A percentile compares a stretch with the other conserved stretches of the same genome.
These are phyloP conservation scores for Metacarcinus magister DNA, from an alignment of 2,888 invertebrate species.

Conservation along the genomic window DNA sequence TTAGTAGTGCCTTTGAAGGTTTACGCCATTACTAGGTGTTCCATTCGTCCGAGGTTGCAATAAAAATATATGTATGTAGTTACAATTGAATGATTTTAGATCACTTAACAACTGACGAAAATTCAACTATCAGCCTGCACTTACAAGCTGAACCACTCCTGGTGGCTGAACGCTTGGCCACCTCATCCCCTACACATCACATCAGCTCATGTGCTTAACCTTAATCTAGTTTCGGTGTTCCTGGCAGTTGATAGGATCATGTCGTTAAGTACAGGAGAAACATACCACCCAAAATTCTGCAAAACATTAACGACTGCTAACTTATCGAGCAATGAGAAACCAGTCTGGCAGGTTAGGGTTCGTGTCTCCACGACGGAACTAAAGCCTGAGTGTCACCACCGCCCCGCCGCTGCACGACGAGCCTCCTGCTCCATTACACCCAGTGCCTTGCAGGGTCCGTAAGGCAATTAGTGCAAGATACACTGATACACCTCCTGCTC, in stretches of 20 bases:
- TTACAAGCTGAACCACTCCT: too few species aligned
- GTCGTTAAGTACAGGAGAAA: neutral
- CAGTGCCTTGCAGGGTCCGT: neutral
- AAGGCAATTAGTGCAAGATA: constrained; percentile 28
- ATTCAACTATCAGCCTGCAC: too few species aligned
- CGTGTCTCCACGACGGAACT: neutral
- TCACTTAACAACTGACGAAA: too few species aligned
- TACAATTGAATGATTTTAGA: too few species aligned
- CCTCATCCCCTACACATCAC: too few species aligned
- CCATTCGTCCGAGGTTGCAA: too few species aligned
- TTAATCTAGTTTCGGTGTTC: too few species aligned
- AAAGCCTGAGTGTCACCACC: neutral
- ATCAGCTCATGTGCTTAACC: too few species aligned
- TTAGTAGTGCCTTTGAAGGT: too few species aligned
- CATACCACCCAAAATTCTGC: neutral
- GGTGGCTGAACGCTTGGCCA: too few species aligned
- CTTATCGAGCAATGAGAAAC: neutral
- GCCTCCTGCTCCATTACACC: neutral
- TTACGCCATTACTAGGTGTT: too few species aligned
- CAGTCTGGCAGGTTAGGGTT: neutral
- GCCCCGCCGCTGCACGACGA: neutral
- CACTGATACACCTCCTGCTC: neutral
- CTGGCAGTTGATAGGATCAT: neutral
- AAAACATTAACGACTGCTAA: neutral
- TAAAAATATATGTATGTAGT: too few species aligned